phyloP scores from a whole-genome alignment of 2,888 invertebrate species.

The Encarsia formosa region DNA sequence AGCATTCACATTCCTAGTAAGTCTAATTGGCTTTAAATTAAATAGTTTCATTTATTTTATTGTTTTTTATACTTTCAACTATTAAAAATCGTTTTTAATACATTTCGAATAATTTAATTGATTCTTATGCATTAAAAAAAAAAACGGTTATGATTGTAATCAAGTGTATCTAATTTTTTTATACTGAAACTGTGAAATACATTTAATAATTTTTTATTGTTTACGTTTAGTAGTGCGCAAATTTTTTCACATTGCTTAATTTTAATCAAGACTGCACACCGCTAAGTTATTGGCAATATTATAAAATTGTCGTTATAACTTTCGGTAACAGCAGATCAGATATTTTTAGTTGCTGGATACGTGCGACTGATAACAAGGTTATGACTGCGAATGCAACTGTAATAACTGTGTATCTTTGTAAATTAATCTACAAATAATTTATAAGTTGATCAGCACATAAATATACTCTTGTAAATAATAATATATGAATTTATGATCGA shows the following conservation, averaged over 20 bases:
- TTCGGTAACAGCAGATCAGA: too few relatives aligned
- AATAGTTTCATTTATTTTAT: constrained; percentile 29
- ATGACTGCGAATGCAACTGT: constrained; percentile 26
- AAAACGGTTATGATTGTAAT: constrained; percentile 11
- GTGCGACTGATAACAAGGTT: constrained; percentile 28
- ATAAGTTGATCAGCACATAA: constrained; percentile 17
- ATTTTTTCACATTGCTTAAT: too few relatives aligned
- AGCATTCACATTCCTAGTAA: constrained; percentile 23
- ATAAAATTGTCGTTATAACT: too few relatives aligned
- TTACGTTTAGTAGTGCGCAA: too few relatives aligned
- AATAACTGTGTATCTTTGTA: constrained; percentile 22
- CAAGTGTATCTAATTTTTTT: constrained; percentile 13
- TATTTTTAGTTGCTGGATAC: constrained; percentile 30
- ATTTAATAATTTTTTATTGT: constrained; percentile 33
- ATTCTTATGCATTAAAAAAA: constrained; percentile 7
- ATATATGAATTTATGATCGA: constrained; percentile 13
- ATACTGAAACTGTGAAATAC: constrained; percentile 31
- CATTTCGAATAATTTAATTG: constrained; percentile 7
- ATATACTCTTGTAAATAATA: constrained; percentile 23
- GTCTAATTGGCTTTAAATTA: constrained; percentile 20
- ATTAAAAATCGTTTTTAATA: constrained; percentile 4
- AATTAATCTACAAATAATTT: constrained; percentile 16
- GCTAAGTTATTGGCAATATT: too few relatives aligned
- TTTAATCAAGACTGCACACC: too few relatives aligned
- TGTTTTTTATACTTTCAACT: constrained; percentile 36